Conservation (phyloP, 2,888 invertebrate species). For the Ypsolopha scabrella region DNA sequence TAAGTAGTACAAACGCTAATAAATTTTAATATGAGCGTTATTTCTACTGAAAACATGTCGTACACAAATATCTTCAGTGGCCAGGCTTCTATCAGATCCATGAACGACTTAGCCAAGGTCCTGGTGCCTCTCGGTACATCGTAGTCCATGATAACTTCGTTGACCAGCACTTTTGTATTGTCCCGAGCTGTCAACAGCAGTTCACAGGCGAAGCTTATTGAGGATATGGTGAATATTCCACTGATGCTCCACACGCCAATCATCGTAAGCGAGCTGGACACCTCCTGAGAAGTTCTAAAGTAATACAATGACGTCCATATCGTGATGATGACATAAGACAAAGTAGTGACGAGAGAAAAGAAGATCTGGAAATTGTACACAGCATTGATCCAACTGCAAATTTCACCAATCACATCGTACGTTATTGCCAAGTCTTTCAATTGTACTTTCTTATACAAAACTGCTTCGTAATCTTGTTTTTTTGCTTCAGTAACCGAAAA, state of each 20-base stretch:
- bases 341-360: conserved; percentile 8
- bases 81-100: too few relatives aligned
- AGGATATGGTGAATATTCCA: conserved; percentile 4
- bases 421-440: conserved; percentile 7
- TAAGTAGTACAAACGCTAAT: too few relatives aligned
- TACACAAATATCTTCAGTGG: conserved; percentile 31
- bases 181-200: conserved; percentile 1
- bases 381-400: conserved; percentile 9
- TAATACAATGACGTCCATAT: conserved; percentile 8
- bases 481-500: background rate
- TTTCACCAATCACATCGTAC: conserved; percentile 9
- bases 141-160: conserved; percentile 12
- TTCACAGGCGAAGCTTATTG: conserved; percentile 8
- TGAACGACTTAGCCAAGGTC: too few relatives aligned
- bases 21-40: too few relatives aligned
- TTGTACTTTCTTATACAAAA: background rate
- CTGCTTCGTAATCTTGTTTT: background rate
- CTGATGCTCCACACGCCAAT: conserved; percentile 5
- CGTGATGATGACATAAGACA: conserved; percentile 8
- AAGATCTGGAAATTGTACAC: conserved; percentile 11
- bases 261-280: conserved; percentile 2
- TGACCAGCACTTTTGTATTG: too few relatives aligned
- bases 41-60: too few relatives aligned
- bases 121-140: conserved; percentile 4
- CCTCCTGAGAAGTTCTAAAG: background rate